Percentiles rank a stretch among this genome's conserved stretches.
These are phyloP conservation scores for Lasiommata megera DNA, from an alignment of 2,888 invertebrate genomes.

Conservation along the genomic window DNA sequence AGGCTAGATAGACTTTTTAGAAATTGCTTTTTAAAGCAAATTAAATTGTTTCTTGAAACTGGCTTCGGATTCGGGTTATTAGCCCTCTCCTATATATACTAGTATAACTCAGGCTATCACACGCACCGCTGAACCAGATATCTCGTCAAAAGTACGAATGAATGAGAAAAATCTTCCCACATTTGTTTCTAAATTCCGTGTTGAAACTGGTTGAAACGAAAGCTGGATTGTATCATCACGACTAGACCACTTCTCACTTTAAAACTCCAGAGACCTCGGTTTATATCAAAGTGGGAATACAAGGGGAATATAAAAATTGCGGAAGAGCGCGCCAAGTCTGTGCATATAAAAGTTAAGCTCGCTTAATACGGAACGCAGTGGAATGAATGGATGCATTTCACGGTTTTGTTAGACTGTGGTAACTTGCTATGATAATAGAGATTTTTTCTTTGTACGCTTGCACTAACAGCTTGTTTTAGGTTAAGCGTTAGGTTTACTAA, in stretches of 20 bases:
- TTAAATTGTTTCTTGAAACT: too few species aligned
- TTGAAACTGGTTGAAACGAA: constrained; percentile 4
- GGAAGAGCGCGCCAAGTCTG: not conserved
- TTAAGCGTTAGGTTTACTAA: too few species aligned
- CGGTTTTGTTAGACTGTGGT: constrained; percentile 6
- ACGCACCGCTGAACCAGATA: not conserved
- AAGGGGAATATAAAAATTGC: constrained; percentile 11
- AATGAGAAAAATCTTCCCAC: not conserved
- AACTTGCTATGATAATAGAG: not conserved
- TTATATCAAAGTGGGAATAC: constrained; percentile 7
- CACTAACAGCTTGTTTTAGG: too few species aligned
- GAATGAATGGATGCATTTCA: constrained; percentile 6
- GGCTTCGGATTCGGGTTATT: too few species aligned
- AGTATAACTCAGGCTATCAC: not conserved
- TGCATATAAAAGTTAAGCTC: constrained; percentile 7
- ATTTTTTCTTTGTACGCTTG: not conserved
- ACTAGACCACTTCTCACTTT: constrained; percentile 2
- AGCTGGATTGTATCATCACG: not conserved
- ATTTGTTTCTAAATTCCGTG: constrained; percentile 2
- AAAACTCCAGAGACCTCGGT: constrained; percentile 7
- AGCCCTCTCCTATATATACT: too few species aligned
- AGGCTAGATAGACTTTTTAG: too few species aligned
- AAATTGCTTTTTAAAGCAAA: too few species aligned
- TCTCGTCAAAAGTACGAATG: not conserved
- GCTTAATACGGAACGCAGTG: not conserved